Percentiles rank a stretch among this genome's conserved stretches.
phyloP scores from a whole-genome alignment of 2,113 vertebrate genomes.

The Pollachius pollachius region DNA sequence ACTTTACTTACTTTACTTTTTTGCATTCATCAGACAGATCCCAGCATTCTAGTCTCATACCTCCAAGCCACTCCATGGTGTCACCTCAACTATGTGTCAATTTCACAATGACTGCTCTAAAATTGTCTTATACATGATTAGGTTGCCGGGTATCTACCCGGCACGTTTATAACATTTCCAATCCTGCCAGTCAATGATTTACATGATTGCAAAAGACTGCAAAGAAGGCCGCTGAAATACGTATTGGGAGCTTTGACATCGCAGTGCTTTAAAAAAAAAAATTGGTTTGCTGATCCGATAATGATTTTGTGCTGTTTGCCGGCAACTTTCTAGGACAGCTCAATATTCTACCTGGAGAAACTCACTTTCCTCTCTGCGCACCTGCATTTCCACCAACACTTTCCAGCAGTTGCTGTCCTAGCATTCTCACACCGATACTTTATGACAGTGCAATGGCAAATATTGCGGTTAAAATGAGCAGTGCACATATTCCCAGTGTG shows the following conservation, averaged over 20 bases:
- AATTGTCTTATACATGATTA: too few relatives aligned
- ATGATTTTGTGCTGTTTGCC: constrained; percentile 53
- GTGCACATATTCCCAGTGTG: constrained; percentile 16
- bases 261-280: constrained; percentile 58
- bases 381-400: constrained; percentile 9
- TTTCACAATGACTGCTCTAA: too few relatives aligned
- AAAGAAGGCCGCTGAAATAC: constrained; percentile 43
- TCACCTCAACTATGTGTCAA: too few relatives aligned
- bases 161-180: neutral
- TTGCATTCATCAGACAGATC: too few relatives aligned
- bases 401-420: constrained; percentile 15
- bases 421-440: constrained; percentile 20
- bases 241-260: constrained; percentile 50
- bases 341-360: constrained; percentile 65
- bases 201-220: constrained; percentile 37
- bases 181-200: constrained; percentile 44
- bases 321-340: constrained; percentile 64
- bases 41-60: too few relatives aligned
- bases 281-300: constrained; percentile 69
- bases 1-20: too few relatives aligned
- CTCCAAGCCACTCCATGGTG: too few relatives aligned
- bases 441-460: constrained; percentile 12
- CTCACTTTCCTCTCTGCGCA: constrained; percentile 18
- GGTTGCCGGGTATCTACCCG: too few relatives aligned
- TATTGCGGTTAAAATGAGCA: constrained; percentile 16